Conservation (phyloP, 2,797 vertebrate genomes). For the Gymnodraco acuticeps region DNA sequence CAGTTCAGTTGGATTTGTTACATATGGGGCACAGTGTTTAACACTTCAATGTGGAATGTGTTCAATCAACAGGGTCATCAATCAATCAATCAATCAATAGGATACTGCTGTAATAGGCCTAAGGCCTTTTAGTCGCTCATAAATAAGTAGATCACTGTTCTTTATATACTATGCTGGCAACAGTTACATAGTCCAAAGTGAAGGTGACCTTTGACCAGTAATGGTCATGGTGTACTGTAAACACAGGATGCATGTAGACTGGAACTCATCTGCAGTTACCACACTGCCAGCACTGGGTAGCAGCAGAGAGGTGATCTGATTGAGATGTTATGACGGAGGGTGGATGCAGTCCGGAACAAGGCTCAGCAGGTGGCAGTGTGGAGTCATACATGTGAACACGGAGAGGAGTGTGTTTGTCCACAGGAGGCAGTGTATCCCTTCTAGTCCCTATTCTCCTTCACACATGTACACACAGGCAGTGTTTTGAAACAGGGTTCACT, state of each 20-base stretch:
- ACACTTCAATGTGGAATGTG: background rate
- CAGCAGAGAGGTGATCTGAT: slow-evolving; percentile 16
- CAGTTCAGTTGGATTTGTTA: background rate
- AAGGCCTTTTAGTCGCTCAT: too few species aligned
- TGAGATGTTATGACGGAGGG: background rate
- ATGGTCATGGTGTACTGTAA: too few species aligned
- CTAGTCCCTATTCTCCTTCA: background rate
- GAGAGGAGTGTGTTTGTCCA: slow-evolving; percentile 13
- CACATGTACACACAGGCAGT: slow-evolving; percentile 21
- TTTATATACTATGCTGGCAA: too few species aligned
- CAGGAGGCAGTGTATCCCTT: slow-evolving; percentile 56
- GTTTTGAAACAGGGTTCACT: slow-evolving; percentile 66
- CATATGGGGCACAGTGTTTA: background rate
- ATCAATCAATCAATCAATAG: too few species aligned
- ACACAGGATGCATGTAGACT: background rate
- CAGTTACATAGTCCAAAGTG: too few species aligned
- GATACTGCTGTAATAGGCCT: too few species aligned
- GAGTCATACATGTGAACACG: slow-evolving; percentile 14
- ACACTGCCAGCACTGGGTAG: slow-evolving; percentile 24
- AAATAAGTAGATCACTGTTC: too few species aligned
- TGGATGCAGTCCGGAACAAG: background rate
- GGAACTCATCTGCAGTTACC: background rate
- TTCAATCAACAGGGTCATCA: background rate
- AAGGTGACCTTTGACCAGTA: too few species aligned
- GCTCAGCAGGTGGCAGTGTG: slow-evolving; percentile 64